A percentile compares a stretch with the other conserved stretches of the same genome.
Evolutionary conservation across 1,140 invertebrate genomes (phyloP).

Genomic region (Diuraphis noxia): DNA sequence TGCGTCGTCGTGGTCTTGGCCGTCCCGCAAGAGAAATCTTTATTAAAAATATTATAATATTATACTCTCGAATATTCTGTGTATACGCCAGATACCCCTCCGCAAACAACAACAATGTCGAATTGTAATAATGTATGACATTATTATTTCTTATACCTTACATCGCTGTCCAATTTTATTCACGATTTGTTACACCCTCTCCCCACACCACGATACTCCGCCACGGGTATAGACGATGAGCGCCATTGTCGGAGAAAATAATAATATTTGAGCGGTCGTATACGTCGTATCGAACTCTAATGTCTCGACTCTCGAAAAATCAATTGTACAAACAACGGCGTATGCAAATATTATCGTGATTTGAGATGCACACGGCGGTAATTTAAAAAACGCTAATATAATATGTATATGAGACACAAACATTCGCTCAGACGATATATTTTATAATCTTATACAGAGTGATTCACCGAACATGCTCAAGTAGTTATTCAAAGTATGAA

Average conservation of each 20-base stretch:
- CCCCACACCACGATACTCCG: background rate
- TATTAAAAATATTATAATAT: slow-evolving; percentile 6
- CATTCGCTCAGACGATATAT: background rate
- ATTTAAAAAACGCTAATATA: background rate
- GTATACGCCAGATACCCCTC: background rate
- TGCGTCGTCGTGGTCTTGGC: background rate
- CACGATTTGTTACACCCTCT: background rate
- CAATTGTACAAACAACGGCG: background rate
- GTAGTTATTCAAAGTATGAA: no score
- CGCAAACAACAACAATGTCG: background rate
- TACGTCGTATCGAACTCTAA: background rate
- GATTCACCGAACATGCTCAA: no score
- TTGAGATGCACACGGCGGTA: background rate
- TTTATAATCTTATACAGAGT: no score
- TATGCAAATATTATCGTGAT: background rate
- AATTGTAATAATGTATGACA: background rate
- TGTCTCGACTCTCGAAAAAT: background rate
- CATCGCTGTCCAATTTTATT: background rate
- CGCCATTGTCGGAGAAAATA: background rate
- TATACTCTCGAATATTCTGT: background rate
- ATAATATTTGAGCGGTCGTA: background rate
- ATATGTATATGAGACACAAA: background rate
- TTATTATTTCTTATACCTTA: background rate
- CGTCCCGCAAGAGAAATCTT: background rate
- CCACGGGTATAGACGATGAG: background rate